Conservation (phyloP, 2,888 invertebrate genomes). For the Drymonia ruficornis region DNA sequence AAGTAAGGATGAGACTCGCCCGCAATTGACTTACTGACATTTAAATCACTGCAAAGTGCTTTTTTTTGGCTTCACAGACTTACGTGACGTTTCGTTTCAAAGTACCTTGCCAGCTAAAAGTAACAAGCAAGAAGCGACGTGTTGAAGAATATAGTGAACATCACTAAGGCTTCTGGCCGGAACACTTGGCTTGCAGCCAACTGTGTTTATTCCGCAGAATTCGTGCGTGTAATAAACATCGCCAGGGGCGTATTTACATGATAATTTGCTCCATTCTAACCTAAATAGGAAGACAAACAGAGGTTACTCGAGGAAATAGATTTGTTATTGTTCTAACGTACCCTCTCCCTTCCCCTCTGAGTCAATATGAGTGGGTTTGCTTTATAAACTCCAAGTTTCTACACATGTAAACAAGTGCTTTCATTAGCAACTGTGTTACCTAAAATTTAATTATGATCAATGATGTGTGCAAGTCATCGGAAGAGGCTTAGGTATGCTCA, state of each 20-base stretch:
- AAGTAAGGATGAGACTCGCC: too few species aligned
- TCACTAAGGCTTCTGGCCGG: slow-evolving; percentile 44
- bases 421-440: too few species aligned
- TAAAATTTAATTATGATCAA: too few species aligned
- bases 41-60: slow-evolving; percentile 3
- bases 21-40: slow-evolving; percentile 3
- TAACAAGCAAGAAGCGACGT: slow-evolving; percentile 39
- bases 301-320: background rate
- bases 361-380: too few species aligned
- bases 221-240: slow-evolving; percentile 59
- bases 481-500: too few species aligned
- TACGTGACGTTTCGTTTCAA: background rate
- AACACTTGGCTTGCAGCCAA: slow-evolving; percentile 62
- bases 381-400: too few species aligned
- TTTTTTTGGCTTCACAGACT: too few species aligned
- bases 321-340: slow-evolving; percentile 1
- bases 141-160: slow-evolving; percentile 58
- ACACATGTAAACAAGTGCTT: too few species aligned
- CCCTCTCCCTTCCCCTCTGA: background rate
- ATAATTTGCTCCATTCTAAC: slow-evolving; percentile 39
- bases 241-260: slow-evolving; percentile 56
- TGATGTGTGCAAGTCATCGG: too few species aligned
- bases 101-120: slow-evolving; percentile 12
- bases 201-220: slow-evolving; percentile 59
- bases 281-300: slow-evolving; percentile 37